phyloP scores from a whole-genome alignment of 2,113 vertebrate species.

The Notiomystis cincta region DNA sequence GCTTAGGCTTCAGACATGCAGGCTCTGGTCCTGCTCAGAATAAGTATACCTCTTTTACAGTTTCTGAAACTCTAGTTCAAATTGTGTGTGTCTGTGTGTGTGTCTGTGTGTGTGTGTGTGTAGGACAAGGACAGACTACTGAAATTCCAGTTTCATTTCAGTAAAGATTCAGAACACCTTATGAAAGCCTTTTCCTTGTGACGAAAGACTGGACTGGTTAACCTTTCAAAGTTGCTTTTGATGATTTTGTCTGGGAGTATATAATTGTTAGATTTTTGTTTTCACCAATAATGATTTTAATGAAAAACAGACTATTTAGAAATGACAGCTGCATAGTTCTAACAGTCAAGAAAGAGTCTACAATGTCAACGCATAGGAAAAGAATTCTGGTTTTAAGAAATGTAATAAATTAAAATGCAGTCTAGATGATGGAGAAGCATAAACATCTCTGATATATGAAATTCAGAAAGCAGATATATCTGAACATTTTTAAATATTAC shows the following conservation, averaged over 20 bases:
- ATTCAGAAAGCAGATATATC: not conserved
- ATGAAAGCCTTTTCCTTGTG: not conserved
- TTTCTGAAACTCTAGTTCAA: not conserved
- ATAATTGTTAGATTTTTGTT: not conserved
- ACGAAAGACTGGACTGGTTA: not conserved
- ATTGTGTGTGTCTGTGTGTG: accelerated
- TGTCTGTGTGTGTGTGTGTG: not conserved
- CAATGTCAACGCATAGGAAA: not conserved
- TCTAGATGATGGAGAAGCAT: not conserved
- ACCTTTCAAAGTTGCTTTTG: not conserved
- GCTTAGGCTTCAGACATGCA: not conserved
- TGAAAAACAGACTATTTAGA: not conserved
- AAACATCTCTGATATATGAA: not conserved
- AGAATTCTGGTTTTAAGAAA: not conserved
- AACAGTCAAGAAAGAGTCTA: not conserved
- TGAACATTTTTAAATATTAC: not conserved
- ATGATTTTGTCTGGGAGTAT: not conserved
- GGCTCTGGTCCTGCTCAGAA: not conserved
- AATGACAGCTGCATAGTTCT: not conserved
- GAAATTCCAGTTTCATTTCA: not conserved
- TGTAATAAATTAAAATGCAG: not conserved
- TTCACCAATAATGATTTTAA: not conserved
- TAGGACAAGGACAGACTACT: not conserved
- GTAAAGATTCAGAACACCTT: not conserved
- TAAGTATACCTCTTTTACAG: not conserved